These are phyloP conservation scores for Bufotes viridis DNA, from an alignment of 2,797 vertebrate species.

Conservation along the genomic window DNA sequence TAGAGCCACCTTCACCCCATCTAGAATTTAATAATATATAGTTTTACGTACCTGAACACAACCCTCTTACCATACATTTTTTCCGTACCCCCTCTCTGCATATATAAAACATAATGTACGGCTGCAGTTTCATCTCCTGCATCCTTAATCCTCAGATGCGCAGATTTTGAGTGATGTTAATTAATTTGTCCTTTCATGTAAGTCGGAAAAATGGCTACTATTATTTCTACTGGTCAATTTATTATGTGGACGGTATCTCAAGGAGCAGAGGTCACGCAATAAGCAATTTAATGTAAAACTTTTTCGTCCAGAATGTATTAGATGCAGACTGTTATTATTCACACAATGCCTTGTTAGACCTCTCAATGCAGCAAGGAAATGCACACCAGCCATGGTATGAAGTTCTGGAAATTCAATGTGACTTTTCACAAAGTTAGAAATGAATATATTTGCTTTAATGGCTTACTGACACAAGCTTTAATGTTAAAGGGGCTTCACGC, in stretches of 20 bases:
- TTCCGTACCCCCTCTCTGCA: background rate
- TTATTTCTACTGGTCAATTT: conserved; percentile 21
- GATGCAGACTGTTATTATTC: conserved; percentile 18
- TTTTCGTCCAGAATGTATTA: background rate
- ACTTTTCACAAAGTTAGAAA: conserved; percentile 19
- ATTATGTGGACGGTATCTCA: conserved; percentile 27
- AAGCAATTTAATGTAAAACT: background rate
- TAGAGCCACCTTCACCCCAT: background rate
- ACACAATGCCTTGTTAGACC: background rate
- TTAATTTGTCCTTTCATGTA: conserved; percentile 53
- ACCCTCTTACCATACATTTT: conserved; percentile 1
- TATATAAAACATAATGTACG: conserved; percentile 43
- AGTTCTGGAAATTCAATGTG: background rate
- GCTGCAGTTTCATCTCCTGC: conserved; percentile 38
- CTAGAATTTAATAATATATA: background rate
- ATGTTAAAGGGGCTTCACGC: background rate
- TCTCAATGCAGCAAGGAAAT: background rate
- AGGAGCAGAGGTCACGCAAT: conserved; percentile 1
- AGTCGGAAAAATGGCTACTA: conserved; percentile 35
- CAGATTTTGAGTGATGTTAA: conserved; percentile 43
- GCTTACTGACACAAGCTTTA: background rate
- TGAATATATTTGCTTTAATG: background rate
- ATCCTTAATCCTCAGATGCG: conserved; percentile 34
- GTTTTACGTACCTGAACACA: conserved; percentile 22
- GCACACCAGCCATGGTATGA: background rate